Percentiles rank a stretch among this genome's conserved stretches.
phyloP scores from a whole-genome alignment of 1,140 invertebrate species.

The Bacillus rossius region DNA sequence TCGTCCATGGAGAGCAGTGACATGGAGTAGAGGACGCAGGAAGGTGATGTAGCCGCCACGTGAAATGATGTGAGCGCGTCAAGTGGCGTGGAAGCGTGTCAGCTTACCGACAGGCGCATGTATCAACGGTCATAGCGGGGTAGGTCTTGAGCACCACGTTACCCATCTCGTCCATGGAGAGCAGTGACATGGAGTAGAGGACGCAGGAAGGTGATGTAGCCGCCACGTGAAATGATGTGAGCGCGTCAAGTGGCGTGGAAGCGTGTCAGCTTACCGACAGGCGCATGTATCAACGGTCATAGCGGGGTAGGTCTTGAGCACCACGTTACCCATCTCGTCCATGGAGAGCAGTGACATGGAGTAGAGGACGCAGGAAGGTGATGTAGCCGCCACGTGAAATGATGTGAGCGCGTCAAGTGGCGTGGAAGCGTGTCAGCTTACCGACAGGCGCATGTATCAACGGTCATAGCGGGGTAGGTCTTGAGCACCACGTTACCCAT shows the following conservation, averaged over 20 bases:
- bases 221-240: too few species aligned
- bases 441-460: constrained; percentile 61
- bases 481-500: constrained; percentile 61
- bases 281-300: constrained; percentile 64
- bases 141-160: constrained; percentile 66
- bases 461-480: constrained; percentile 63
- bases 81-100: too few species aligned
- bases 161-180: constrained; percentile 58
- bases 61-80: too few species aligned
- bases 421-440: too few species aligned
- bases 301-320: constrained; percentile 63
- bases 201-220: too few species aligned
- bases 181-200: constrained; percentile 53
- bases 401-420: too few species aligned
- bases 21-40: constrained; percentile 53
- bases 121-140: constrained; percentile 61
- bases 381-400: too few species aligned
- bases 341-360: constrained; percentile 58
- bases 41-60: too few species aligned
- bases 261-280: too few species aligned
- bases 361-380: too few species aligned
- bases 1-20: constrained; percentile 61
- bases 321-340: constrained; percentile 57
- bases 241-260: too few species aligned
- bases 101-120: constrained; percentile 63